Conservation (phyloP, 2,113 vertebrate species). For the Ifrita kowaldi region DNA sequence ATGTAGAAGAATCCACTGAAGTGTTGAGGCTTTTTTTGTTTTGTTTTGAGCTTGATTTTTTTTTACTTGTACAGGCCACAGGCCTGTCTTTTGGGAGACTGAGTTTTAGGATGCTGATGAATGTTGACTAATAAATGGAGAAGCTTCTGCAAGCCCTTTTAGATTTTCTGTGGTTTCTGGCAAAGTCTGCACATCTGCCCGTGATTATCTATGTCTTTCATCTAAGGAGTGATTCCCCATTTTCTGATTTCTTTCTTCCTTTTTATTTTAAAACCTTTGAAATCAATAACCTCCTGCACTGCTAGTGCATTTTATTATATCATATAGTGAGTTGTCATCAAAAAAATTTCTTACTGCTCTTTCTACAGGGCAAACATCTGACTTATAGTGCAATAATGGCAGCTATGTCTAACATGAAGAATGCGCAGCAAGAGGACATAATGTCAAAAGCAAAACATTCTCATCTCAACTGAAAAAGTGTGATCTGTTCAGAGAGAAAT, state of each 20-base stretch:
- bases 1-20: background rate
- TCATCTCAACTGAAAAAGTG: background rate
- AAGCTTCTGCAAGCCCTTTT: background rate
- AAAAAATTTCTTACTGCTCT: background rate
- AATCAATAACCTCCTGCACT: background rate
- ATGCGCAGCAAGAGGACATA: background rate
- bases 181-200: background rate
- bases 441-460: background rate
- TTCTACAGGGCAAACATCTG: background rate
- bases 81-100: background rate
- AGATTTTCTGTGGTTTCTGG: background rate
- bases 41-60: accelerated
- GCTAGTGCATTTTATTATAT: background rate
- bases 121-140: background rate
- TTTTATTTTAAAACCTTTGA: background rate
- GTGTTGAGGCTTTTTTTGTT: background rate
- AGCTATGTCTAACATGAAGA: background rate
- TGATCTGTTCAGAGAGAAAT: background rate
- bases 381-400: background rate
- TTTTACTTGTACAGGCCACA: background rate
- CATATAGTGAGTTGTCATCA: background rate
- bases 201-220: background rate
- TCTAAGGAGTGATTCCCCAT: background rate
- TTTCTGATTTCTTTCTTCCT: background rate
- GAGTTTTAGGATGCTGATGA: background rate